phyloP scores from a whole-genome alignment of 2,888 invertebrate species.

The Thyatira batis region DNA sequence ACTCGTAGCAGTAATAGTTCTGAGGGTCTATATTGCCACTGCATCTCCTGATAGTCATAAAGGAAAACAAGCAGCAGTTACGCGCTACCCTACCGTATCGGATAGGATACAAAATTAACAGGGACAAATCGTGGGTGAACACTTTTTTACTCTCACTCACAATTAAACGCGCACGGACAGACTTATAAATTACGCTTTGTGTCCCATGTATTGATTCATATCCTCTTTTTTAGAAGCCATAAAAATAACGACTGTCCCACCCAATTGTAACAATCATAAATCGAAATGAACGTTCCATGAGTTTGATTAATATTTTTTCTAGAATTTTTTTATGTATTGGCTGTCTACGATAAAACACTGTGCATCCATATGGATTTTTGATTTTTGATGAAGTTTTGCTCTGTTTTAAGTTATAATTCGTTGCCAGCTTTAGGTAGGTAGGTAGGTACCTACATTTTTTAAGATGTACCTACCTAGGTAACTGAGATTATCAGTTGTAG shows the following conservation, averaged over 20 bases:
- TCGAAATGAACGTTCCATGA: slow-evolving; percentile 52
- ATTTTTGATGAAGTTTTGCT: not conserved
- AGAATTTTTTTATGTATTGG: slow-evolving; percentile 17
- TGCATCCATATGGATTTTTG: not conserved
- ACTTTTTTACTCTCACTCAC: slow-evolving; percentile 47
- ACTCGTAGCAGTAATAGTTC: not conserved
- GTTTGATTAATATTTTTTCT: slow-evolving; percentile 44
- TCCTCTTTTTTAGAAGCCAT: slow-evolving; percentile 71
- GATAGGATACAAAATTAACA: slow-evolving; percentile 62
- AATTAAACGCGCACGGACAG: slow-evolving; percentile 60
- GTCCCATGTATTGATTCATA: slow-evolving; percentile 67
- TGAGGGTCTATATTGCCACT: not conserved
- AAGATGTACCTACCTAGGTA: too few relatives aligned
- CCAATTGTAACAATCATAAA: slow-evolving; percentile 66
- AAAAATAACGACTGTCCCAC: slow-evolving; percentile 73
- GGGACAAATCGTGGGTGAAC: slow-evolving; percentile 41
- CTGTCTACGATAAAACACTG: not conserved
- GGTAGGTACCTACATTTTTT: too few relatives aligned
- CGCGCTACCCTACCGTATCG: slow-evolving; percentile 54
- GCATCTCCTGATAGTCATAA: slow-evolving; percentile 25
- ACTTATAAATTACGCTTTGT: slow-evolving; percentile 70
- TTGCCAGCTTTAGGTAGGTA: slow-evolving; percentile 14
- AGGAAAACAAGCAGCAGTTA: slow-evolving; percentile 33
- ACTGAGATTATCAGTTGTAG: too few relatives aligned
- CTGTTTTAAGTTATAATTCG: not conserved